Base-by-base conservation (phyloP, 2,797 vertebrate species). In the Megaceryle alcyon region DNA sequence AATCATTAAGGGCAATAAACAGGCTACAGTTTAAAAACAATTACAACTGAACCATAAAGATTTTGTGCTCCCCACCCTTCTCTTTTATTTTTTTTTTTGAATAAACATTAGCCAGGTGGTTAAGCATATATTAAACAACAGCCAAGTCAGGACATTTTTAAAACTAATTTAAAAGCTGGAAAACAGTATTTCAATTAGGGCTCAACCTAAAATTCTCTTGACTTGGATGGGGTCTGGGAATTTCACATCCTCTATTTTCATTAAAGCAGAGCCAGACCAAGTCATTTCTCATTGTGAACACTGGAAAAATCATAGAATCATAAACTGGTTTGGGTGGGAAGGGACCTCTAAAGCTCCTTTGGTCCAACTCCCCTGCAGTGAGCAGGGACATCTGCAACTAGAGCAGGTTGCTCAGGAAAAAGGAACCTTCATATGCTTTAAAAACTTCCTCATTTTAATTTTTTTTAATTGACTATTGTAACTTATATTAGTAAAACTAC, bases 1-100 rank as follows among this genome's bases (percentile, higher is more conserved):
- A 63, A 63, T 8, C 41, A 76, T 25, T 49, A 39, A 77, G 22
- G 16, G 33, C 3, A 87, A 82, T 73, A 49, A 75, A 56, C 2
- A 29, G 12, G 10, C 33, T 65, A 64, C 4, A 29, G 11, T 39
- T 89, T 69, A 54, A 79, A 51, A 57, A 15, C 18, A 82, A 33
- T 25, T 69, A 65, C 13, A 94, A 66, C 35, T 28, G 14, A 85
- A 64, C 20, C 4, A 3, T 12, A 69, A 91, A 46, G 10, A 26
- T 44, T 85, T 60, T 53, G 31, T 16, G 12, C 1, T 1, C 3
- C 4, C 3, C 5, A 51, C 3, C 3, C 1, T 1, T 10, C 1
- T 2, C 2, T 4, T 51, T 51, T 49, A 10, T 21, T 17, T 31
- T 44, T 56, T 29, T n/a, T n/a, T n/a, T n/a, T n/a, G n/a, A 78